Percentiles rank a stretch among this genome's conserved stretches.
These are phyloP conservation scores for Epinephelus coioides DNA, from an alignment of 2,797 vertebrate species.

Conservation along the genomic window DNA sequence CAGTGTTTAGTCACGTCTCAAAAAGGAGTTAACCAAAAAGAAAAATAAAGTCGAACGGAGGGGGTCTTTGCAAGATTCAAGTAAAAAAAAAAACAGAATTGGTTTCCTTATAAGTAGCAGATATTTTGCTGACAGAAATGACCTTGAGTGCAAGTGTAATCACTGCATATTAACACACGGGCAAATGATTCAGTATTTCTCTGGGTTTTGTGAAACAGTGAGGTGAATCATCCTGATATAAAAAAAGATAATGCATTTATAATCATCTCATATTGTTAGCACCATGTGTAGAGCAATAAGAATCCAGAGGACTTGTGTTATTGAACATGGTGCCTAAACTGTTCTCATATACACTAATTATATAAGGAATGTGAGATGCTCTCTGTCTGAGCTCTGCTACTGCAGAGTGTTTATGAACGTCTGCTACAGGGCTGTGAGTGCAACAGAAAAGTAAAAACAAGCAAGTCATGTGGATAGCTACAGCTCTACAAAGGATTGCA, in stretches of 20 bases:
- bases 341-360: conserved; percentile 21
- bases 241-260: conserved; percentile 5
- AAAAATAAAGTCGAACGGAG: not conserved
- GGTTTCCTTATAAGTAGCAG: conserved; percentile 4
- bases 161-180: not conserved
- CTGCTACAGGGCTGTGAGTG: not conserved
- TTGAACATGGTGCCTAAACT: not conserved
- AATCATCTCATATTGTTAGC: conserved; percentile 14
- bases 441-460: not conserved
- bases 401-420: conserved; percentile 12
- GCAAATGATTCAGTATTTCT: conserved; percentile 16
- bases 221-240: conserved; percentile 16
- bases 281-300: not conserved
- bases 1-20: not conserved
- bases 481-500: not conserved
- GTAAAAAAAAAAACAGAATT: conserved; percentile 22
- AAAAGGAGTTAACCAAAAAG: not conserved
- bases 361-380: conserved; percentile 15
- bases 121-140: conserved; percentile 18
- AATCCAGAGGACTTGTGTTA: not conserved
- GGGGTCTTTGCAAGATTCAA: not conserved
- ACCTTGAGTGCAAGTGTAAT: conserved; percentile 23
- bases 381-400: conserved; percentile 12
- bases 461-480: not conserved
- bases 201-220: not conserved